Evolutionary conservation across 2,888 invertebrate species (phyloP), one percentile per base, ranked within the genome.

Genomic region (Malthinus flaveolus): DNA sequence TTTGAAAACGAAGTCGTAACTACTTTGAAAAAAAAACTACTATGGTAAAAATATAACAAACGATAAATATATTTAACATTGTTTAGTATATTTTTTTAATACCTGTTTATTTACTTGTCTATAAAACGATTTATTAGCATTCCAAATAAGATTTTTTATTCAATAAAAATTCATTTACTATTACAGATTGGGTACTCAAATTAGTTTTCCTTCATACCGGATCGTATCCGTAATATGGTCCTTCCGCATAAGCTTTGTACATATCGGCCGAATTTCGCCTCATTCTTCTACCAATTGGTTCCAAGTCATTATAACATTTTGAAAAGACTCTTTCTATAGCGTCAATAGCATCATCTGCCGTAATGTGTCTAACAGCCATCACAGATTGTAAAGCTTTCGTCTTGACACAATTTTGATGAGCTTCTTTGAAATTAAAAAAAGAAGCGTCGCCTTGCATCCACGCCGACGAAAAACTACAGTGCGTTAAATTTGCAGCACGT

Each of bases 321-420:
- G 88, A 84, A 78, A 97, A 97, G 0, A 97, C 96, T 71, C 89
- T 84, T 66, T 96, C 90, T 15, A 97, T 89, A 0, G 90, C 87
- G 31, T 84, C 84, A 10, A 84, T 79, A 0, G 94, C 96, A 74
- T 93, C 87, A 47, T 83, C 81, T 58, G 83, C 80, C 0, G 84
- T 81, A 11, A 96, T 85, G 69, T 90, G 86, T 51, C 94, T 84
- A 0, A 92, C 93, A 46, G 93, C 89, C 66, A 93, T 70, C 1
- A 97, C 86, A 0, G 97, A 96, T 65, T 87, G 83, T 15, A 91
- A 71, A 0, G 97, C 97, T 81, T 95, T 94, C 1, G 86, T 85
- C 78, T 91, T 94, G 0, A 97, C 97, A 80, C 97, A 97, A 66
- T 90, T 85, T 88, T 89, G 85, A 79, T 97, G 96, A 2, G 86